Conservation (phyloP, 1,140 invertebrate genomes). For the Prorops nasuta region DNA sequence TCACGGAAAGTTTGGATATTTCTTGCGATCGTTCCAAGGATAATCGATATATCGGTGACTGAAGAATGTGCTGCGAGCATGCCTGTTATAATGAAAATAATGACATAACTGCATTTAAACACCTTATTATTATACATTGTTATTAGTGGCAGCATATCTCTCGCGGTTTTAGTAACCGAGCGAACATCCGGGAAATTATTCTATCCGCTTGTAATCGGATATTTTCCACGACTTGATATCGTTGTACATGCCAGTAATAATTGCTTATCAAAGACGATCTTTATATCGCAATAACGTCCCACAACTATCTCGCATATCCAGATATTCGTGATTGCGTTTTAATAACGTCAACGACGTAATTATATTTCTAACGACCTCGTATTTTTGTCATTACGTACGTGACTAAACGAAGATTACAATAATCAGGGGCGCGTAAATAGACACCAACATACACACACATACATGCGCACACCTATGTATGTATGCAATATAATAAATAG, state of each 20-base stretch:
- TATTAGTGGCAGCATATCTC: not conserved
- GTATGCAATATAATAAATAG: too few species aligned
- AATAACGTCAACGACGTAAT: constrained; percentile 5
- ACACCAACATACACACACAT: too few species aligned
- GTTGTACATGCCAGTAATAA: not conserved
- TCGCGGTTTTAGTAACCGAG: too few species aligned
- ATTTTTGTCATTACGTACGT: not conserved
- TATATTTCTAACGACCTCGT: constrained; percentile 1
- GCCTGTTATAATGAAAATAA: not conserved
- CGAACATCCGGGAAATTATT: not conserved
- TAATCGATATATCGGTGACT: not conserved
- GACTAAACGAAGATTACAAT: too few species aligned
- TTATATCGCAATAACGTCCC: constrained; percentile 6
- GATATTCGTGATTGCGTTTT: constrained; percentile 4
- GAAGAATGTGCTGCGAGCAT: not conserved
- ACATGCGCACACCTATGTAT: too few species aligned
- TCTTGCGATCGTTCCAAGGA: too few species aligned
- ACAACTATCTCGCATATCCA: too few species aligned
- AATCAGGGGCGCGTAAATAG: too few species aligned
- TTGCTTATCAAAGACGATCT: not conserved
- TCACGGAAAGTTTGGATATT: too few species aligned
- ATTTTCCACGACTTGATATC: not conserved
- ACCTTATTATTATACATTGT: not conserved
- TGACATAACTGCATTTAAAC: not conserved
- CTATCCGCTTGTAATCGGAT: not conserved